Percentiles rank a stretch among this genome's conserved stretches.
Conservation (phyloP, 2,888 invertebrate genomes). For the Julus scanicus region DNA sequence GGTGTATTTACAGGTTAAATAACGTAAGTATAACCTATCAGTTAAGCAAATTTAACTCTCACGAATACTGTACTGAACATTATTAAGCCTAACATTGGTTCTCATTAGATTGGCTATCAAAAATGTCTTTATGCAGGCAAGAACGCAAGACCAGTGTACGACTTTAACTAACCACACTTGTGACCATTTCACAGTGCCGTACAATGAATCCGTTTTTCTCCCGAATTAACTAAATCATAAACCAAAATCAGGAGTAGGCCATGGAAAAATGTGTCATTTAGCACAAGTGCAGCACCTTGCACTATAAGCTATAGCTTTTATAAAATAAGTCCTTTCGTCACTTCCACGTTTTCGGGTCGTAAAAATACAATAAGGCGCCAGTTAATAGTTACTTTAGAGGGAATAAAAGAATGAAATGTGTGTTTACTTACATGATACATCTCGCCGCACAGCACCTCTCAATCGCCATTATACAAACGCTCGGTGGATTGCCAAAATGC, state of each 20-base stretch:
- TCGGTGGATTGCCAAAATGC: not conserved
- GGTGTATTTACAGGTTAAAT: not conserved
- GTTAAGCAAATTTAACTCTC: not conserved
- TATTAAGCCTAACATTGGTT: not conserved
- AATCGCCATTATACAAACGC: constrained; percentile 1
- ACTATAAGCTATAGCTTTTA: no score
- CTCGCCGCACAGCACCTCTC: not conserved
- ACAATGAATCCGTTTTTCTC: not conserved
- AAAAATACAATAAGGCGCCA: not conserved
- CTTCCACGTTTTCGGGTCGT: not conserved
- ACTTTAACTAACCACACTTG: not conserved
- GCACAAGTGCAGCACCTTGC: constrained; percentile 17
- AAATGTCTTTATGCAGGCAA: not conserved
- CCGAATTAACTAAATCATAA: not conserved
- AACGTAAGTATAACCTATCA: not conserved
- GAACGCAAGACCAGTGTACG: not conserved
- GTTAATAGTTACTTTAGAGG: not conserved
- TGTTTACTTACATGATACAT: constrained; percentile 36
- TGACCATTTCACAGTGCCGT: not conserved
- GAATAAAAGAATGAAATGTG: not conserved
- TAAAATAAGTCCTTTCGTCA: not conserved
- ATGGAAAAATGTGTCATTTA: constrained; percentile 6
- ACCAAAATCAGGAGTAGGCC: constrained; percentile 35
- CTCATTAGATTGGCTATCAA: not conserved
- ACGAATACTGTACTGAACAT: not conserved